phyloP scores from a whole-genome alignment of 2,113 vertebrate genomes.

The Otus sunia region DNA sequence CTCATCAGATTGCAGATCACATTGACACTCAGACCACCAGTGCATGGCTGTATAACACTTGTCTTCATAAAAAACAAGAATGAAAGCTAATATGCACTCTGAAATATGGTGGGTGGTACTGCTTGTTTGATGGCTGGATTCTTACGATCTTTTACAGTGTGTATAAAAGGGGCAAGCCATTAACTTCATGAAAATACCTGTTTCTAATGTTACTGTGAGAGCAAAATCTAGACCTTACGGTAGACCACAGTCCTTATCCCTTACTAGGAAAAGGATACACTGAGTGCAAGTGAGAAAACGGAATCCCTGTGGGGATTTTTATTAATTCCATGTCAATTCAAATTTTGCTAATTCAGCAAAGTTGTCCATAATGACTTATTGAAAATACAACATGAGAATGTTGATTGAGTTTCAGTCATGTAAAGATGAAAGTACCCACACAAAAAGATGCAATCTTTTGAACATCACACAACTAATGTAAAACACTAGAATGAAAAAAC shows the following conservation, averaged over 20 bases:
- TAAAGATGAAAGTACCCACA: slow-evolving; percentile 5
- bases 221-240: background rate
- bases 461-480: background rate
- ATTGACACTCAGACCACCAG: background rate
- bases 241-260: background rate
- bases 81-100: background rate
- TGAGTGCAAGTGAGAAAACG: background rate
- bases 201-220: background rate
- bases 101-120: background rate
- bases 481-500: background rate
- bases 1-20: background rate
- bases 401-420: slow-evolving; percentile 20
- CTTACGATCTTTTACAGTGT: background rate
- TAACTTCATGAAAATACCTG: background rate
- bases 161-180: background rate
- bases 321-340: slow-evolving; percentile 51
- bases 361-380: background rate
- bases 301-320: slow-evolving; percentile 8
- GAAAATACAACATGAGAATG: slow-evolving; percentile 19
- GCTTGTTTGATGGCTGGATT: background rate
- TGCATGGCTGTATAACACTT: background rate
- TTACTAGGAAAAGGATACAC: background rate
- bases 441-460: background rate
- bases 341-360: background rate
- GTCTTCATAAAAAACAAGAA: background rate